A percentile compares a stretch with the other conserved stretches of the same genome.
phyloP scores from a whole-genome alignment of 2,113 vertebrate species.

The Alethe diademata region DNA sequence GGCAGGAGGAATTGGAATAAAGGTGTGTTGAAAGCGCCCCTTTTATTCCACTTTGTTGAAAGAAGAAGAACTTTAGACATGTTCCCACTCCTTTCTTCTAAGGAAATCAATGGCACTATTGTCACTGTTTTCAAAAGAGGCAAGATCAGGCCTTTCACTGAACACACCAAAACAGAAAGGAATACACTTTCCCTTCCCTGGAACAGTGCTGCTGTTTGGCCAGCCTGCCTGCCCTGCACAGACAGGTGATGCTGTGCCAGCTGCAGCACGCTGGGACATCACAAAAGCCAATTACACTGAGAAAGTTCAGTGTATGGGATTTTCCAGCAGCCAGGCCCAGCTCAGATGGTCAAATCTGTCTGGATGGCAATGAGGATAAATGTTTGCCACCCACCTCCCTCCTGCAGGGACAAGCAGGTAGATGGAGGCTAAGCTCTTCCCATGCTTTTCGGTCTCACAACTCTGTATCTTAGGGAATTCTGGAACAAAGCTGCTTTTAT shows the following conservation, averaged over 20 bases:
- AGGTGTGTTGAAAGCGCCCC: background rate
- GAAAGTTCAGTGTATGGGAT: background rate
- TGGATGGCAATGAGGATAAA: background rate
- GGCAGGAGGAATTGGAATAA: background rate
- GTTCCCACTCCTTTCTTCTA: constrained; percentile 26
- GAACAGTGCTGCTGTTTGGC: background rate
- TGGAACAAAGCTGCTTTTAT: background rate
- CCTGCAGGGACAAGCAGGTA: background rate
- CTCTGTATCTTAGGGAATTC: background rate
- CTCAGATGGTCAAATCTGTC: background rate
- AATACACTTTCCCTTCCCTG: background rate
- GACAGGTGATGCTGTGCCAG: background rate
- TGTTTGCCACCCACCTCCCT: background rate
- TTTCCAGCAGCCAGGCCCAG: background rate
- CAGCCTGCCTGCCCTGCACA: background rate
- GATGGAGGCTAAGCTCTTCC: background rate
- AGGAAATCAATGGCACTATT: constrained; percentile 41
- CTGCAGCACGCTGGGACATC: background rate
- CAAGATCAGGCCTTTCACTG: constrained; percentile 8
- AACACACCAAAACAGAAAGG: constrained; percentile 2
- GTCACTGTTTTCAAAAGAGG: constrained; percentile 17
- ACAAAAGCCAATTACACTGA: background rate
- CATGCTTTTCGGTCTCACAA: background rate
- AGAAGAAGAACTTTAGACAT: constrained; percentile 33
- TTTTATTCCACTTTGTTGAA: constrained; percentile 34